Conservation (phyloP, 2,888 invertebrate species). For the Temnothorax ravouxi region DNA sequence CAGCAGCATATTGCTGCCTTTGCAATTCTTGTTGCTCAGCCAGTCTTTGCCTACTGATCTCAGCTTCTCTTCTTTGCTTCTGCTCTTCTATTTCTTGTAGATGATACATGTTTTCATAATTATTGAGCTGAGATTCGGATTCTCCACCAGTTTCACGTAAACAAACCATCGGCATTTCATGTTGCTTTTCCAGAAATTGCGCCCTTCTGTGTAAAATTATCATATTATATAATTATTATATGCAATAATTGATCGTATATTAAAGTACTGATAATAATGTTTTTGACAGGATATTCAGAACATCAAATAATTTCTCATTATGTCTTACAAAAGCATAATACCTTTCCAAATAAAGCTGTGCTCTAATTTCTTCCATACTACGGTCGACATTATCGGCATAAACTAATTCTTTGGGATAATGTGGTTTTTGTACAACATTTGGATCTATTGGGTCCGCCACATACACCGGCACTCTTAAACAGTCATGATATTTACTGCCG, state of each 20-base stretch:
- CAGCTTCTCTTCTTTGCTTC: slow-evolving; percentile 66
- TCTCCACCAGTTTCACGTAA: slow-evolving; percentile 53
- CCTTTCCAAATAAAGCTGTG: slow-evolving; percentile 87
- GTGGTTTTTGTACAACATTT: slow-evolving; percentile 81
- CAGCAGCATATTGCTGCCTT: slow-evolving; percentile 66
- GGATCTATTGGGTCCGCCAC: slow-evolving; percentile 79
- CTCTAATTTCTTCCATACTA: slow-evolving; percentile 93
- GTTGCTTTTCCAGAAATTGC: slow-evolving; percentile 60
- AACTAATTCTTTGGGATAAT: slow-evolving; percentile 86
- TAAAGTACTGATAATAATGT: neutral
- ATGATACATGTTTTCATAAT: slow-evolving; percentile 64
- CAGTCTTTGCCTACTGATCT: slow-evolving; percentile 66
- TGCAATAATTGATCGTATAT: neutral
- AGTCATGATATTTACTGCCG: slow-evolving; percentile 81
- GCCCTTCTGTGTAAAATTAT: slow-evolving; percentile 47
- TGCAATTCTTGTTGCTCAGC: slow-evolving; percentile 70
- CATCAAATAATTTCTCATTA: neutral
- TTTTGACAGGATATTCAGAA: neutral
- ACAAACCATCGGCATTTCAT: slow-evolving; percentile 52
- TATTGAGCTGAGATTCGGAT: slow-evolving; percentile 60
- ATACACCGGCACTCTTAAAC: slow-evolving; percentile 79
- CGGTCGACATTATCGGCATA: slow-evolving; percentile 90
- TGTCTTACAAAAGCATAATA: slow-evolving; percentile 52
- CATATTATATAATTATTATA: neutral
- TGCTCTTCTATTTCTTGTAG: slow-evolving; percentile 73